Conservation (phyloP, 2,113 vertebrate genomes). For the Mastomys natalensis region DNA sequence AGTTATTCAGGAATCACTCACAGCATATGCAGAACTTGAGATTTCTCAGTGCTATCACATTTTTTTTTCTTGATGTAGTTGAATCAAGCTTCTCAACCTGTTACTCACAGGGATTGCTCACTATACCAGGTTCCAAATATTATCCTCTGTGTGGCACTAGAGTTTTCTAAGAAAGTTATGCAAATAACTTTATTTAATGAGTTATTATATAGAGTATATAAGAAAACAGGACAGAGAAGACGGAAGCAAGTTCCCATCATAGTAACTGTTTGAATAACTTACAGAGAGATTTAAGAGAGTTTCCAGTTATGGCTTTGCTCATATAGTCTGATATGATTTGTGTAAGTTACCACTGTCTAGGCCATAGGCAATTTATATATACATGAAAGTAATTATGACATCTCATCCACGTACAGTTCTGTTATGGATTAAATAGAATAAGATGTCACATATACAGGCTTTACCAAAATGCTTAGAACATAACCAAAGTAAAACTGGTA, state of each 20-base stretch:
- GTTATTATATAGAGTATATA: neutral
- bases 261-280: neutral
- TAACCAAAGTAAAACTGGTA: neutral
- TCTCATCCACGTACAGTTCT: neutral
- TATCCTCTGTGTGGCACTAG: neutral
- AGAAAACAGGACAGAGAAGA: neutral
- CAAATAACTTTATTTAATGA: neutral
- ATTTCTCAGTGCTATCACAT: neutral
- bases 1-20: neutral
- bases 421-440: neutral
- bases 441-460: neutral
- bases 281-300: neutral
- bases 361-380: neutral
- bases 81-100: neutral
- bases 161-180: neutral
- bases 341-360: neutral
- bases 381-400: conserved; percentile 14
- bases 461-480: neutral
- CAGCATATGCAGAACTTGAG: neutral
- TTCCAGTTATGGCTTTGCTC: neutral
- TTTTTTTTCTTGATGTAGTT: neutral
- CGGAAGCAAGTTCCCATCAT: neutral
- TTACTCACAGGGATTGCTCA: neutral
- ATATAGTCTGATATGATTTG: neutral
- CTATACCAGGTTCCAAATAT: neutral